Conservation (phyloP, 2,888 invertebrate genomes). For the Coleophora flavipennella region DNA sequence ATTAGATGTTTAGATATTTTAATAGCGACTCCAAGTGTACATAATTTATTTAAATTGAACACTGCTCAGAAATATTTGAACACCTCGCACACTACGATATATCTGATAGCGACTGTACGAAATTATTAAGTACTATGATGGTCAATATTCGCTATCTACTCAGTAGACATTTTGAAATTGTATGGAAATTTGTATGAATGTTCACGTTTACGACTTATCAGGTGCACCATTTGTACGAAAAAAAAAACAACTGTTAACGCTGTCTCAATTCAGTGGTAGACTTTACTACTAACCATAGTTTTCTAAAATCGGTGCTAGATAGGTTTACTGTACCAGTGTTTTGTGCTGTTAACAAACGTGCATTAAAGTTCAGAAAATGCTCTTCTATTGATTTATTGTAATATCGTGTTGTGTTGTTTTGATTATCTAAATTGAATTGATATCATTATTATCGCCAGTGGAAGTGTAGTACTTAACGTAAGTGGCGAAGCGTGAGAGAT, state of each 20-base stretch:
- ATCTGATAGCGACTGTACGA: too few relatives aligned
- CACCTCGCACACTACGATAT: too few relatives aligned
- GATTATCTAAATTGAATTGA: neutral
- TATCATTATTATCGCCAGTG: too few relatives aligned
- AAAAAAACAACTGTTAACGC: neutral
- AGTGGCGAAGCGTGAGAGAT: slow-evolving; percentile 18
- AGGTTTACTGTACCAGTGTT: slow-evolving; percentile 36
- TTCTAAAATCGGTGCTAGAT: slow-evolving; percentile 53
- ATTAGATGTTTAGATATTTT: too few relatives aligned
- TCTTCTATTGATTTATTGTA: slow-evolving; percentile 13
- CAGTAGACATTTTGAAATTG: too few relatives aligned
- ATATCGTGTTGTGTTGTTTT: slow-evolving; percentile 4
- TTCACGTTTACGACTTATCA: too few relatives aligned
- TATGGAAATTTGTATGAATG: too few relatives aligned
- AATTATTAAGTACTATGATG: too few relatives aligned
- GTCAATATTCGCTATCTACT: too few relatives aligned
- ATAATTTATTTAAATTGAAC: too few relatives aligned
- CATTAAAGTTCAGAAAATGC: slow-evolving; percentile 9
- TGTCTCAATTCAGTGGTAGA: neutral
- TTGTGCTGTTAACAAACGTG: slow-evolving; percentile 19
- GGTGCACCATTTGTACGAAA: neutral
- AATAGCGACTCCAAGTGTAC: too few relatives aligned
- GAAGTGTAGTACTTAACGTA: slow-evolving; percentile 1
- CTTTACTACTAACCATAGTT: slow-evolving; percentile 21
- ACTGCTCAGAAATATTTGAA: too few relatives aligned